Percentiles rank a stretch among this genome's conserved stretches.
Conservation (phyloP, 2,888 invertebrate species). For the Euplagia quadripunctaria region DNA sequence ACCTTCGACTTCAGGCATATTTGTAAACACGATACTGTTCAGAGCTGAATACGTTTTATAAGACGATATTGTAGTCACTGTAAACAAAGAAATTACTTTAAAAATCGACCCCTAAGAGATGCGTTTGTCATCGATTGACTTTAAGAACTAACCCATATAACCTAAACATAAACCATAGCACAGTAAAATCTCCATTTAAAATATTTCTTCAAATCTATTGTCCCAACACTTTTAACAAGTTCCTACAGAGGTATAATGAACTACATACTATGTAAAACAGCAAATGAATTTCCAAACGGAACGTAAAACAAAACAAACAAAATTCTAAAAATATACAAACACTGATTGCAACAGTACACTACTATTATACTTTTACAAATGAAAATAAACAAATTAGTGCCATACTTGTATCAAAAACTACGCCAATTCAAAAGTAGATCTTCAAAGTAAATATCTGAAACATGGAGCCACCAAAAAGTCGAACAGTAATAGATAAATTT, state of each 20-base stretch:
- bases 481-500: not conserved
- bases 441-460: not conserved
- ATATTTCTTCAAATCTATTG: not conserved
- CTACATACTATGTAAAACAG: not conserved
- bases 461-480: not conserved
- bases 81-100: not conserved
- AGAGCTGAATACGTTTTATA: slow-evolving; percentile 23
- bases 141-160: not conserved
- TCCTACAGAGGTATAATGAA: not conserved
- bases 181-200: slow-evolving; percentile 2
- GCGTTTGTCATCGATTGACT: not conserved
- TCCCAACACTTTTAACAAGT: not conserved
- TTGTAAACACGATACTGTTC: slow-evolving; percentile 27
- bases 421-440: not conserved
- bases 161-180: not conserved
- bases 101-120: not conserved
- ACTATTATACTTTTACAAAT: not conserved
- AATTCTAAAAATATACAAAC: not conserved
- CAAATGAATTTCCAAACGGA: not conserved
- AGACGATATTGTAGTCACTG: slow-evolving; percentile 18
- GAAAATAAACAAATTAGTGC: not conserved
- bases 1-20: slow-evolving; percentile 18
- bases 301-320: not conserved
- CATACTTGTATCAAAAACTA: not conserved
- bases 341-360: not conserved